A percentile compares a stretch with the other conserved stretches of the same genome.
phyloP scores from a whole-genome alignment of 2,888 invertebrate species.

The Antheraea assamensis region DNA sequence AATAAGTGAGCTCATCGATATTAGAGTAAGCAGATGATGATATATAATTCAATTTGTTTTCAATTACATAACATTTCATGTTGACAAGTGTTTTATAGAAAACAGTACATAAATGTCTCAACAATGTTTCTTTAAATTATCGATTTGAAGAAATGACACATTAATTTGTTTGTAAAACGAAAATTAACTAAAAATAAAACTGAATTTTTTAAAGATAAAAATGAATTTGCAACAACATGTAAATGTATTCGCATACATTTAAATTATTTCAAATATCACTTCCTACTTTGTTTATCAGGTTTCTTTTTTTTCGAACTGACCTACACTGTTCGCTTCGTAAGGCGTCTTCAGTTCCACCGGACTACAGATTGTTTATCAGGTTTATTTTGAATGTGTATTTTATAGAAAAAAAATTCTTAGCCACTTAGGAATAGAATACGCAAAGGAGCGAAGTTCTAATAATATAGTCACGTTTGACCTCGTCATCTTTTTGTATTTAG shows the following conservation, averaged over 20 bases:
- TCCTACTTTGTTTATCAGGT: background rate
- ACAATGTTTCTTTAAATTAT: background rate
- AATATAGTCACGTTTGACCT: constrained; percentile 6
- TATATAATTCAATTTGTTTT: constrained; percentile 56
- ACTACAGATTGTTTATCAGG: background rate
- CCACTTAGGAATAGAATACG: background rate
- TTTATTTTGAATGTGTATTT: background rate
- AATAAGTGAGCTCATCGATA: constrained; percentile 76
- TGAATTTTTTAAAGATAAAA: too few species aligned
- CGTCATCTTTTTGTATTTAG: background rate
- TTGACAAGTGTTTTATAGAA: constrained; percentile 1
- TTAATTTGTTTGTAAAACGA: background rate
- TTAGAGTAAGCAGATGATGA: constrained; percentile 52
- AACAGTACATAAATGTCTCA: background rate
- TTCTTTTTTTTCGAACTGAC: too few species aligned
- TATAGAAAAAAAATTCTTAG: background rate
- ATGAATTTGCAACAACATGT: background rate
- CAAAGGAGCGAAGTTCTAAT: constrained; percentile 1
- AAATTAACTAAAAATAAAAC: background rate
- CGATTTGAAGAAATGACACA: background rate
- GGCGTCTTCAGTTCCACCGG: too few species aligned
- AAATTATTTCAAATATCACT: background rate
- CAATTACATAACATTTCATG: constrained; percentile 41
- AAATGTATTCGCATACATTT: background rate
- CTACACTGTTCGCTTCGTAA: too few species aligned